Evolutionary conservation across 2,888 invertebrate genomes (phyloP).

Genomic region (Mesodorylaimus sp.): DNA sequence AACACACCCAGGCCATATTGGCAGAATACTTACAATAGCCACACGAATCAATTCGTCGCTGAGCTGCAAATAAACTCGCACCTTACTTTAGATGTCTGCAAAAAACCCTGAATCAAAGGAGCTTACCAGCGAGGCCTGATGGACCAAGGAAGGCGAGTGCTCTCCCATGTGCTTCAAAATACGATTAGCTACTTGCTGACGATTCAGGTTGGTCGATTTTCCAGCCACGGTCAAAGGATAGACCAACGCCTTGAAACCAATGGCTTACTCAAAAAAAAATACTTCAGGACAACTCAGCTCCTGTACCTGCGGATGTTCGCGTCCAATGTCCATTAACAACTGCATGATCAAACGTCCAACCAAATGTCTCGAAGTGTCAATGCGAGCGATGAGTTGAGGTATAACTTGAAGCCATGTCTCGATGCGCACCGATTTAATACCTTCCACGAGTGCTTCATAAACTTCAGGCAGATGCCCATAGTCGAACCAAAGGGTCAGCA

Average conservation of each 20-base stretch:
- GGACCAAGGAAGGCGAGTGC: conserved; percentile 70
- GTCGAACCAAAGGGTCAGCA: conserved; percentile 89
- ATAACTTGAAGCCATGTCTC: conserved; percentile 99
- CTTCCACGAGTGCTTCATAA: conserved; percentile 75
- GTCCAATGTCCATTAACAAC: conserved; percentile 83
- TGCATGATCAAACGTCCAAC: conserved; percentile 80
- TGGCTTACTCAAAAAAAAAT: background rate
- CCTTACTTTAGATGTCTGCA: no score
- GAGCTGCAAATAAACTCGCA: conserved; percentile 31
- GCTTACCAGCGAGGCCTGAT: conserved; percentile 83
- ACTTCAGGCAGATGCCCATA: conserved; percentile 84
- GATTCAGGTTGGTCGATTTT: conserved; percentile 65
- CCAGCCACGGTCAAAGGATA: conserved; percentile 94
- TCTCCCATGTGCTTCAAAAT: conserved; percentile 87
- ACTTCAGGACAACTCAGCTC: background rate
- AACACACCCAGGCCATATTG: no score
- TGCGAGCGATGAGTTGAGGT: conserved; percentile 90
- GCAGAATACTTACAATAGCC: no score
- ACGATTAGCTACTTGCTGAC: conserved; percentile 76
- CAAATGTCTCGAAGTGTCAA: conserved; percentile 71
- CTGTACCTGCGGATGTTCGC: conserved; percentile 67
- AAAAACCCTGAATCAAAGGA: no score
- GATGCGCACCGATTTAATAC: conserved; percentile 76
- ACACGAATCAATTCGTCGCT: conserved; percentile 88
- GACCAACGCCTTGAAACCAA: conserved; percentile 50